A percentile compares a stretch with the other conserved stretches of the same genome.
Conservation (phyloP, 2,113 vertebrate genomes). For the Pseudolaguvia tuberculata region DNA sequence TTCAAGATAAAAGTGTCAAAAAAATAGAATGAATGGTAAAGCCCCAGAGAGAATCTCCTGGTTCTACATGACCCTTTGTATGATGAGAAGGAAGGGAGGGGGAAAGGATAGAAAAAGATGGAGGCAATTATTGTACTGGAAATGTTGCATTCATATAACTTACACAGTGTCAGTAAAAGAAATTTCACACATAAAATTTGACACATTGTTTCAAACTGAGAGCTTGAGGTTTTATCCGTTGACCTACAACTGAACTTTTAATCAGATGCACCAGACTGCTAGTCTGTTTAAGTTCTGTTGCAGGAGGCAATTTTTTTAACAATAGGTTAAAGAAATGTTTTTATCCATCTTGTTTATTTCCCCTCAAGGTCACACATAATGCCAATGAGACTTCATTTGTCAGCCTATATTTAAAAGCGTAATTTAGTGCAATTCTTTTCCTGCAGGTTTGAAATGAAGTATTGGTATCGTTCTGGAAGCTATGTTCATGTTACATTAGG, state of each 20-base stretch:
- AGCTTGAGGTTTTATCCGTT: neutral
- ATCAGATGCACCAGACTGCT: neutral
- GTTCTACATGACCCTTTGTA: too few species aligned
- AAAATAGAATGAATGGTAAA: too few species aligned
- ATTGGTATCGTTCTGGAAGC: neutral
- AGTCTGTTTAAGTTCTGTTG: neutral
- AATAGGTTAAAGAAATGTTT: constrained; percentile 3
- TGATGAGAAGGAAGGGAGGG: too few species aligned
- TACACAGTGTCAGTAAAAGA: neutral
- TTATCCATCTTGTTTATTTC: neutral
- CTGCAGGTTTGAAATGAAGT: neutral
- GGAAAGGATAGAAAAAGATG: too few species aligned
- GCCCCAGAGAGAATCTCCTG: too few species aligned
- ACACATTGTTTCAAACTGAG: neutral
- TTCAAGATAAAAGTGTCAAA: too few species aligned
- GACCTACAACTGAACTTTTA: neutral
- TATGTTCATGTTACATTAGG: neutral
- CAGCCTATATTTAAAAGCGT: neutral
- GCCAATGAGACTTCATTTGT: neutral
- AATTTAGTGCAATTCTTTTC: neutral
- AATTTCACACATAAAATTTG: neutral
- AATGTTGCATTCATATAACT: neutral
- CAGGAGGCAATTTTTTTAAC: neutral
- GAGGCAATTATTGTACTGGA: neutral
- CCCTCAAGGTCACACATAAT: neutral